phyloP scores from a whole-genome alignment of 2,888 invertebrate genomes.

The Andrena hattorfiana region DNA sequence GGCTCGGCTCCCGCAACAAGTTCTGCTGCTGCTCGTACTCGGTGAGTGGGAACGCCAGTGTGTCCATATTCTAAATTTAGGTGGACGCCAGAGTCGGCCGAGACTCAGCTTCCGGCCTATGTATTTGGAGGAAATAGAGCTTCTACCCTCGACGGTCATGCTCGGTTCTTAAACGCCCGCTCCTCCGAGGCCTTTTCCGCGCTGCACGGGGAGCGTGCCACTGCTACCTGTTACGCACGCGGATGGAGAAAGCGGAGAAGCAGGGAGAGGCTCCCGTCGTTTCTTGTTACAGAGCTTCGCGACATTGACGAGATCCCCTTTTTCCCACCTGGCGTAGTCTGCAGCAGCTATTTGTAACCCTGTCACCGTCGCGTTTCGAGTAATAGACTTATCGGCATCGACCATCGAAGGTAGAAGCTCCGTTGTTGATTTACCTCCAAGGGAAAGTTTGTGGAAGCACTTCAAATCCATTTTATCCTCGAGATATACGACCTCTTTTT shows the following conservation, averaged over 20 bases:
- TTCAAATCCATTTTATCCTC: too few species aligned
- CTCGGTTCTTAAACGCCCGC: conserved; percentile 1
- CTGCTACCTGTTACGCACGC: conserved; percentile 50
- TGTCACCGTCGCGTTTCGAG: neutral
- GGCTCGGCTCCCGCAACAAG: conserved; percentile 83
- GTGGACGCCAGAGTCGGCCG: conserved; percentile 66
- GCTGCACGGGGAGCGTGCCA: neutral
- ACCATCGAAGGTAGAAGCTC: neutral
- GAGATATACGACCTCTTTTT: too few species aligned
- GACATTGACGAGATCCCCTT: neutral
- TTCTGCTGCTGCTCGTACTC: conserved; percentile 82
- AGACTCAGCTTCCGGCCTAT: conserved; percentile 1
- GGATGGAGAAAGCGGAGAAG: neutral
- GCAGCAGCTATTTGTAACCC: neutral
- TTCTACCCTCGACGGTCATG: neutral
- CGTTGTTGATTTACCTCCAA: too few species aligned
- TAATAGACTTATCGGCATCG: neutral
- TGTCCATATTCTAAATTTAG: conserved; percentile 73
- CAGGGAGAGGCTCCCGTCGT: neutral
- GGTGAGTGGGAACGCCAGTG: conserved; percentile 76
- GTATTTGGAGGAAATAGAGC: conserved; percentile 7
- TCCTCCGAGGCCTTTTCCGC: neutral
- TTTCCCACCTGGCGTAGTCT: neutral
- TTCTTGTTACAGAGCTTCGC: neutral
- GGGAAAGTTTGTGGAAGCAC: too few species aligned